Evolutionary conservation across 2,797 vertebrate genomes (phyloP).

Genomic region (Bradypus variegatus): DNA sequence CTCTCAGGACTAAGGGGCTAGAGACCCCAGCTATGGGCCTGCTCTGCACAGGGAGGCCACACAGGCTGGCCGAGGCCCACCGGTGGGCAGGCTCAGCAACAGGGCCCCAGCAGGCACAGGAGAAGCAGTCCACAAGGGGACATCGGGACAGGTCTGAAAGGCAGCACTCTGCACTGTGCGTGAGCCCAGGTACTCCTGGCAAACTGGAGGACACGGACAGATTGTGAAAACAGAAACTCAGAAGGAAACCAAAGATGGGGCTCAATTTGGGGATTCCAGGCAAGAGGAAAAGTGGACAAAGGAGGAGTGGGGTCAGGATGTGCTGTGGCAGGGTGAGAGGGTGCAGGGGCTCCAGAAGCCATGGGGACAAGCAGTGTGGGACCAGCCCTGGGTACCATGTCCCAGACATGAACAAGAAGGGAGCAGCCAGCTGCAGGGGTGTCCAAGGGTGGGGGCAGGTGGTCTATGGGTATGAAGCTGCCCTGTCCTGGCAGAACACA

Average conservation of each 20-base stretch:
- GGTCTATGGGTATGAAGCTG: neutral
- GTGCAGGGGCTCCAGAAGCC: accelerated
- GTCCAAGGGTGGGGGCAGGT: neutral
- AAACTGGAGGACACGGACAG: neutral
- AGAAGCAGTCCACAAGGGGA: neutral
- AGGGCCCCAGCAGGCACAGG: neutral
- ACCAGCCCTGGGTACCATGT: neutral
- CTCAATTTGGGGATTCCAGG: neutral
- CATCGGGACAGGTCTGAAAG: neutral
- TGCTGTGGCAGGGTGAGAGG: neutral
- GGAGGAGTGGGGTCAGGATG: neutral
- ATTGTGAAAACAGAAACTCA: neutral
- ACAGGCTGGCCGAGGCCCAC: neutral
- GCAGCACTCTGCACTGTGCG: neutral
- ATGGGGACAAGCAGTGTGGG: too few species aligned
- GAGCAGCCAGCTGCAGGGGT: accelerated
- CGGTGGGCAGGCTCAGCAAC: accelerated
- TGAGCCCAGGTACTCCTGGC: neutral
- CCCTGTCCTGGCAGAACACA: neutral
- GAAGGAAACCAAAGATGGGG: neutral
- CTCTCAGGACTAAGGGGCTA: neutral
- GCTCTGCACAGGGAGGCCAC: neutral
- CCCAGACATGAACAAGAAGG: neutral
- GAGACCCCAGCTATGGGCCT: neutral
- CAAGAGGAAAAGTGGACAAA: neutral